Evolutionary conservation across 1,140 invertebrate genomes (phyloP).

Genomic region (Dendrolimus kikuchii): DNA sequence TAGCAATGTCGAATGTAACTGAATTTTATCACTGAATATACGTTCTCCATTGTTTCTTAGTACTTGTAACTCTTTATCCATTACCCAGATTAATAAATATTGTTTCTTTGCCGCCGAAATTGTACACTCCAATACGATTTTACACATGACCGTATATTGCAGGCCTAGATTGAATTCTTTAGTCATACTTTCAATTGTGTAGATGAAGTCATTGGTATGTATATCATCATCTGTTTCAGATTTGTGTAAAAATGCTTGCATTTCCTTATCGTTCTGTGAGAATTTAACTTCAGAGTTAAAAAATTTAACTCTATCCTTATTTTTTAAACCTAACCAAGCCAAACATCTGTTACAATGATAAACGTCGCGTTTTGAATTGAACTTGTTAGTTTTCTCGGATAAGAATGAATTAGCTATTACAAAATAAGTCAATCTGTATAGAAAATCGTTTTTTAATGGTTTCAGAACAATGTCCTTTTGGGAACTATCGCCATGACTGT

Average conservation of each 20-base stretch:
- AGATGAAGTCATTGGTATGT: conserved; percentile 63
- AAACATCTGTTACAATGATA: conserved; percentile 72
- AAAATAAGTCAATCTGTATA: conserved; percentile 69
- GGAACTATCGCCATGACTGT: conserved; percentile 24
- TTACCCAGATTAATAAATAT: conserved; percentile 71
- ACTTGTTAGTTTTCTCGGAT: conserved; percentile 51
- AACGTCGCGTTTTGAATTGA: conserved; percentile 53
- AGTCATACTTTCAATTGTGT: conserved; percentile 62
- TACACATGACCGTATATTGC: conserved; percentile 64
- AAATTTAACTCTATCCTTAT: conserved; percentile 52
- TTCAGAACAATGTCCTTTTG: conserved; percentile 35
- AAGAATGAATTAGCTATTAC: conserved; percentile 54
- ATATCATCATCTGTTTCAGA: conserved; percentile 30
- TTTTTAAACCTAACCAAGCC: conserved; percentile 68
- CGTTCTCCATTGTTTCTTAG: conserved; percentile 34
- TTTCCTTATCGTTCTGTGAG: conserved; percentile 28
- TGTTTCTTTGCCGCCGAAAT: conserved; percentile 52
- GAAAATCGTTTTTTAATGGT: conserved; percentile 64
- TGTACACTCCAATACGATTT: conserved; percentile 61
- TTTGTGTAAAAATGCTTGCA: conserved; percentile 34
- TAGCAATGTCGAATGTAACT: conserved; percentile 45
- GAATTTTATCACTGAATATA: conserved; percentile 39
- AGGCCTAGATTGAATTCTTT: conserved; percentile 63
- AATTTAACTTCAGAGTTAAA: conserved; percentile 65
- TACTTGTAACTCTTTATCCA: conserved; percentile 72